Evolutionary conservation across 1,140 invertebrate species (phyloP), one percentile per base, ranked within the genome.

Genomic region (Manduca sexta): DNA sequence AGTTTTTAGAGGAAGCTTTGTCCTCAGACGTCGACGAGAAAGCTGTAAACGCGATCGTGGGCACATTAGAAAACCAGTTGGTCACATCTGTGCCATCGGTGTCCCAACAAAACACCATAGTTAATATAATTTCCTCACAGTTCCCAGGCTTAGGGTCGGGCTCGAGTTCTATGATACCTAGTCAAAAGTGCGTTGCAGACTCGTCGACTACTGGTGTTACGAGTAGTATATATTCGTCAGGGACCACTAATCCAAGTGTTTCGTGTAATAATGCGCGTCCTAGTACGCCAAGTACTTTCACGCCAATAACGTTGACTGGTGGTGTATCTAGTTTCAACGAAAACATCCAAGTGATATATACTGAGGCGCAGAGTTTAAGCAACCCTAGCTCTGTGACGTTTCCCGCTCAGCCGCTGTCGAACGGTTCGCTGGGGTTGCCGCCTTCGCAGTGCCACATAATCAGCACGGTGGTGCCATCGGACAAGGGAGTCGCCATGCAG

Each of bases 1-100:
- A 96, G 90, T 95, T 96, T 91, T 91, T 97, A 89, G 95, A 97
- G 90, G 94, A 96, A 92, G 93, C 95, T 92, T 92, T 97, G 80
- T 94, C 92, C 90, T 94, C 93, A 89, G 94, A 94, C 89, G 93
- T 95, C 75, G 94, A 95, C 88, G 93, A 95, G 90, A 94, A 92
- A 76, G 93, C 92, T 74, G 93, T 95, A 74, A 94, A 89, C 88
- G 93, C 93, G 64, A 91, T 95, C 74, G 93, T 95, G 70, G 94
- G 93, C 67, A 93, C 94, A 53, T 88, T 95, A 67, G 93, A 95
- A 88, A 93, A 92, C 65, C 93, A 94, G 81, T 89, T 95, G 77
- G 92, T 93, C 69, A 90, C 90, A 69, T 88, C 91, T 68, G 87
- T 90, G 60, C 86, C 90, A 56, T 86, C 88, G 42, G 86, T 83